Base-by-base conservation (phyloP, 2,113 vertebrate genomes). In the Psammodynastes pulverulentus region DNA sequence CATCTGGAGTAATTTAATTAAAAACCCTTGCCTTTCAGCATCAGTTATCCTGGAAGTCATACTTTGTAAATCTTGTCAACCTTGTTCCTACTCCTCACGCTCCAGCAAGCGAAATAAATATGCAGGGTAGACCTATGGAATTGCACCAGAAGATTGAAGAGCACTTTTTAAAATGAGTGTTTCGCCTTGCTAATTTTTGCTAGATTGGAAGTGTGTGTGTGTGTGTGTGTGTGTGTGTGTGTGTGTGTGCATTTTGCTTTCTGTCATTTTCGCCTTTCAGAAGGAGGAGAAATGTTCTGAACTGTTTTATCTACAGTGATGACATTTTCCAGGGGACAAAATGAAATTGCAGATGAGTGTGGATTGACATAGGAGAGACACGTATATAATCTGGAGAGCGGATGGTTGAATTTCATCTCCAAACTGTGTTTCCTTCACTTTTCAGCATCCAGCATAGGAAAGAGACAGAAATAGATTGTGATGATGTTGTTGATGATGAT, bases 401-500 rank as follows among this genome's bases (percentile, higher is more conserved):
- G 90, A 88, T 62, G 62, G 15, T 56, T 72, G 87, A 94, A 87
- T 92, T 84, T 6, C 91, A n/a, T 48, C 43, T 84, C 86, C 90
- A 26, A 88, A 91, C 92, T 0, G 4, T 56, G 93, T 53, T 2
- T 90, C 5, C 34, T 91, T 94, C 89, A 54, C n/a, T 93, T 96
- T 94, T 84, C 86, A 4, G 46, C 21, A 34, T 93, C 29, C 6
- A 8, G 67, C 23, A 13, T 72, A 49, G 48, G 85, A 93, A 46
- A 34, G 91, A 6, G 1, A 72, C 23, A 85, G 84, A 92, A 46
- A 89, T 92, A 87, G 94, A 96, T 96, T 88, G 92, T 93, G 96
- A 62, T 58, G 49, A 85, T 85, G 52, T 96, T 96, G 94, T 94
- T 93, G 93, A 45, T 90, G 94, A 94, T 95, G 91, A 96, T 56